A percentile compares a stretch with the other conserved stretches of the same genome.
These are phyloP conservation scores for Euglossa dilemma DNA, from an alignment of 1,140 invertebrate genomes.

Conservation along the genomic window DNA sequence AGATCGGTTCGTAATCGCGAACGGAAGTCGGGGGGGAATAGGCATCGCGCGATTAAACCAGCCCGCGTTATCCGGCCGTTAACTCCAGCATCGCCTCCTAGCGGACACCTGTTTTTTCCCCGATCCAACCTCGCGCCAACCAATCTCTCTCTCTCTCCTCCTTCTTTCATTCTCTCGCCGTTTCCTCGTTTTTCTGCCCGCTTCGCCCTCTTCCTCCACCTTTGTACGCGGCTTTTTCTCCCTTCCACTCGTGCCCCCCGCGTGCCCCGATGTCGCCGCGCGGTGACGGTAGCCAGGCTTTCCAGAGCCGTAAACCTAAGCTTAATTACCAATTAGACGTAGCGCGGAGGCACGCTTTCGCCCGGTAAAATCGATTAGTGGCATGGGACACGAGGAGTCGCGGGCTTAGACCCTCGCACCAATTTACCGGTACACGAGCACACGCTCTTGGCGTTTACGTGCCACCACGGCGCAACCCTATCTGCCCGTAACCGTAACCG, in stretches of 20 bases:
- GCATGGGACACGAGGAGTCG: constrained; percentile 72
- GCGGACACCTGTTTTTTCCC: constrained; percentile 49
- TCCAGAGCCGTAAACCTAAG: constrained; percentile 75
- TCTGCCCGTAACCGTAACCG: constrained; percentile 10
- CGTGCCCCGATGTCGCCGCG: neutral
- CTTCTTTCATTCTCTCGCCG: constrained; percentile 39
- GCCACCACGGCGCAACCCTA: neutral
- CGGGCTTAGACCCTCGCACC: constrained; percentile 20
- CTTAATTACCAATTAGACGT: constrained; percentile 82
- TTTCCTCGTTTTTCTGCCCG: constrained; percentile 41
- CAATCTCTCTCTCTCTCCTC: constrained; percentile 33
- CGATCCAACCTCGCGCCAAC: constrained; percentile 8
- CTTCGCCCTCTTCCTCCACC: constrained; percentile 4
- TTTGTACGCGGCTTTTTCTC: neutral
- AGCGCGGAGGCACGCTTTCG: constrained; percentile 78
- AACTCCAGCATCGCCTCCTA: constrained; percentile 30
- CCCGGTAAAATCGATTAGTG: constrained; percentile 78
- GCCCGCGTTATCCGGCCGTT: constrained; percentile 48
- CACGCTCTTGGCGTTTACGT: neutral
- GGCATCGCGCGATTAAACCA: constrained; percentile 52
- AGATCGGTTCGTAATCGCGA: no score
- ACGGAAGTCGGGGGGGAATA: constrained; percentile 1
- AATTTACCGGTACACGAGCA: constrained; percentile 35
- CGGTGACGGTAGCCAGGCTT: constrained; percentile 62
- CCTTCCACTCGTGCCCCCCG: neutral